A percentile compares a stretch with the other conserved stretches of the same genome.
Evolutionary conservation across 2,113 vertebrate species (phyloP).

Genomic region (Dromas ardeola): DNA sequence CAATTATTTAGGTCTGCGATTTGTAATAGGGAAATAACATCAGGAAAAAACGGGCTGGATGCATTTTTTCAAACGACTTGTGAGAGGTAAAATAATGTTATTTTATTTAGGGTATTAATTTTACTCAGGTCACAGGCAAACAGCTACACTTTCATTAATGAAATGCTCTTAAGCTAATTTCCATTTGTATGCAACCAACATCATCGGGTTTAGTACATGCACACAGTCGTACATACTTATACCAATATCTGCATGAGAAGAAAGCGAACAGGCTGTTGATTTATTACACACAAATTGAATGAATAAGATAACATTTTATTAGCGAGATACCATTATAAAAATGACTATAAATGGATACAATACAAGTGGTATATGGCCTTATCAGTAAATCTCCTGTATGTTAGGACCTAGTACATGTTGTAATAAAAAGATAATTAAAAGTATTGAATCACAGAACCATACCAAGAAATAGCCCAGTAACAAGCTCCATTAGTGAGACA

Average conservation of each 20-base stretch:
- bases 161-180: conserved; percentile 76
- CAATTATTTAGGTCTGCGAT: conserved; percentile 22
- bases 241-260: conserved; percentile 59
- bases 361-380: conserved; percentile 69
- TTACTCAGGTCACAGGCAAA: conserved; percentile 60
- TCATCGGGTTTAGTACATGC: conserved; percentile 62
- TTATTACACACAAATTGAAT: conserved; percentile 79
- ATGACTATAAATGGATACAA: conserved; percentile 73
- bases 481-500: conserved; percentile 23
- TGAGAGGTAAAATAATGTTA: conserved; percentile 50
- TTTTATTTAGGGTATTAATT: conserved; percentile 72
- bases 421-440: conserved; percentile 81
- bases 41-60: conserved; percentile 3
- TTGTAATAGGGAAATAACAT: background rate
- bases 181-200: conserved; percentile 79
- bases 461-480: conserved; percentile 54
- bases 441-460: conserved; percentile 62
- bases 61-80: background rate
- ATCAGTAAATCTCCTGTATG: conserved; percentile 75
- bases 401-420: conserved; percentile 60
- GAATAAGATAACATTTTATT: conserved; percentile 83
- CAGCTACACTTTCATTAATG: conserved; percentile 71
- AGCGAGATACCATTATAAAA: conserved; percentile 78
- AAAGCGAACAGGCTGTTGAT: conserved; percentile 72
- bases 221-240: conserved; percentile 46